phyloP scores from a whole-genome alignment of 2,797 vertebrate genomes.

The Garrulus glandarius region DNA sequence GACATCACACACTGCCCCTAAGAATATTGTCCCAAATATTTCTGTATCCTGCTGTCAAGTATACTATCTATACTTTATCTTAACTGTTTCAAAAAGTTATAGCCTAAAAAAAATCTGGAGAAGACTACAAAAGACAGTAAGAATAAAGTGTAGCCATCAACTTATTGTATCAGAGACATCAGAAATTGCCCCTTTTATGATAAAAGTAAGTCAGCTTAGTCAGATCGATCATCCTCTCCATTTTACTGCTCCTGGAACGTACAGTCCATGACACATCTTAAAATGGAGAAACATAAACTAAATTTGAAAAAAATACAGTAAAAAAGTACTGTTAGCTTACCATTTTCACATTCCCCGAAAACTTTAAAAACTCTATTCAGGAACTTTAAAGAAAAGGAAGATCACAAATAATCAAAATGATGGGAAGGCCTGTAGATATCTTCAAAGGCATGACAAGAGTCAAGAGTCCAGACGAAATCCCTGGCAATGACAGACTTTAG shows the following conservation, averaged over 20 bases:
- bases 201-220: neutral
- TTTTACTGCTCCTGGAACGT: neutral
- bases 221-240: neutral
- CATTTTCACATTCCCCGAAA: slow-evolving; percentile 26
- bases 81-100: neutral
- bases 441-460: neutral
- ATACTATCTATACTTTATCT: neutral
- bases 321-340: neutral
- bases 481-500: neutral
- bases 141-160: neutral
- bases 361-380: slow-evolving; percentile 20
- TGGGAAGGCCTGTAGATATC: slow-evolving; percentile 17
- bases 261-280: neutral
- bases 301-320: neutral
- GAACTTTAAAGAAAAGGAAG: slow-evolving; percentile 50
- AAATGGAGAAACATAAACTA: neutral
- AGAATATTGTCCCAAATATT: neutral
- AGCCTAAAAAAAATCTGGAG: neutral
- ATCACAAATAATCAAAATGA: slow-evolving; percentile 36
- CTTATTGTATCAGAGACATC: neutral
- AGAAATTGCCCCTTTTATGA: slow-evolving; percentile 9
- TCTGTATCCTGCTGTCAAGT: neutral
- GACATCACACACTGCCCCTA: neutral
- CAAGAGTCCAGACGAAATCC: neutral
- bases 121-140: neutral